Base-by-base conservation (phyloP, 2,797 vertebrate species). In the Sebastes glaucus region DNA sequence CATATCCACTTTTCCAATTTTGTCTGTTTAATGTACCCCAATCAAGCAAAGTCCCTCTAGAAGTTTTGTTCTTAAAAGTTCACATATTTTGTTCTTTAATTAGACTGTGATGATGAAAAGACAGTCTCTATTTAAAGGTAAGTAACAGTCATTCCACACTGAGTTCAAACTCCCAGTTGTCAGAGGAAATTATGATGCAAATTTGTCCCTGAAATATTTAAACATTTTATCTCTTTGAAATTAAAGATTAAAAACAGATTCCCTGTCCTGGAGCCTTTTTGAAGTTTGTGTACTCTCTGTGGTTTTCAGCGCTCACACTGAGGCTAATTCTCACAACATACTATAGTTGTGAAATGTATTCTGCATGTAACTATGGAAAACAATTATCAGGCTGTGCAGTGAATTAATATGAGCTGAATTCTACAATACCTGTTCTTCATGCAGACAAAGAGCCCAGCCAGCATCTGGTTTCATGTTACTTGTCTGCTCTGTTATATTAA, bases 401-500 rank as follows among this genome's bases (percentile, higher is more conserved):
- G 60, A 80, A 84, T 82, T 82, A 53, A 66, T 81, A 82, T 59
- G 74, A 71, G 74, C 65, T 71, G n/a, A 63, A 87, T 78, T 83
- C 63, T 68, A 84, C 78, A 78, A 80, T 85, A 82, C 83, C 71
- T 83, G 67, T 84, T 91, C 77, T 86, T 70, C 62, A 49, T 86
- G 81, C 80, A 89, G 62, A 95, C 82, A 91, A 90, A 89, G 82
- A 89, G 74, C 75, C 71, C 59, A 66, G 73, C 57, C 65, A n/a
- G 85, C 77, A 57, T 92, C 75, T 78, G 93, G 89, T 94, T 87
- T 94, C 90, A 87, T 86, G 76, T 91, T 94, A 91, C 87, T 85
- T 69, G 46, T 78, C 84, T 87, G 49, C 35, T 78, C 71, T 88
- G 84, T 93, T 90, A 86, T 89, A 84, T 89, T 86, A 87, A 89